Evolutionary conservation across 2,888 invertebrate species (phyloP).

Genomic region (Drosophila atroscutellata): DNA sequence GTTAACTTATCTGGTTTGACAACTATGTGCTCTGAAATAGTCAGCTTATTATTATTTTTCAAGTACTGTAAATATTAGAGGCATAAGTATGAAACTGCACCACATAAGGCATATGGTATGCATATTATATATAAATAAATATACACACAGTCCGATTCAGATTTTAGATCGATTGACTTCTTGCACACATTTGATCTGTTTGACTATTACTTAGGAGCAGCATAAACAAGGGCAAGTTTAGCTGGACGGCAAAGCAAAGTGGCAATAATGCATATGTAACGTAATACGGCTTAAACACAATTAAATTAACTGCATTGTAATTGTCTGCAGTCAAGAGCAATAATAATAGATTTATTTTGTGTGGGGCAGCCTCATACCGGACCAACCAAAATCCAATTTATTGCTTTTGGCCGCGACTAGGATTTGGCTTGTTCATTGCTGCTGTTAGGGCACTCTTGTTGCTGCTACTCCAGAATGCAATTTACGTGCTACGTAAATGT

Average conservation of each 20-base stretch:
- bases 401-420: constrained; percentile 70
- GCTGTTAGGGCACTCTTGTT: constrained; percentile 15
- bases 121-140: not conserved
- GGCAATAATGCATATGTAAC: constrained; percentile 24
- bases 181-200: not conserved
- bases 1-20: not conserved
- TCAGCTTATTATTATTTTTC: not conserved
- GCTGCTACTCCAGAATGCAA: constrained; percentile 49
- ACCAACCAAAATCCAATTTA: constrained; percentile 67
- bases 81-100: not conserved
- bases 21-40: not conserved
- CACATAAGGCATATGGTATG: not conserved
- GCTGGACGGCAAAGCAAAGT: not conserved
- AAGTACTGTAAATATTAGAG: not conserved
- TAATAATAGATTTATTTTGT: constrained; percentile 59
- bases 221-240: not conserved
- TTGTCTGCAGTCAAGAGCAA: constrained; percentile 47
- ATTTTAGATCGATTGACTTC: not conserved
- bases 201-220: not conserved
- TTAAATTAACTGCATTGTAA: constrained; percentile 62
- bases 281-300: constrained; percentile 45
- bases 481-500: constrained; percentile 70
- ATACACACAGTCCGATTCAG: not conserved
- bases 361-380: constrained; percentile 16
- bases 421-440: constrained; percentile 45